These are phyloP conservation scores for Steatocranus sp. DNA, from an alignment of 2,797 vertebrate species.

Conservation along the genomic window DNA sequence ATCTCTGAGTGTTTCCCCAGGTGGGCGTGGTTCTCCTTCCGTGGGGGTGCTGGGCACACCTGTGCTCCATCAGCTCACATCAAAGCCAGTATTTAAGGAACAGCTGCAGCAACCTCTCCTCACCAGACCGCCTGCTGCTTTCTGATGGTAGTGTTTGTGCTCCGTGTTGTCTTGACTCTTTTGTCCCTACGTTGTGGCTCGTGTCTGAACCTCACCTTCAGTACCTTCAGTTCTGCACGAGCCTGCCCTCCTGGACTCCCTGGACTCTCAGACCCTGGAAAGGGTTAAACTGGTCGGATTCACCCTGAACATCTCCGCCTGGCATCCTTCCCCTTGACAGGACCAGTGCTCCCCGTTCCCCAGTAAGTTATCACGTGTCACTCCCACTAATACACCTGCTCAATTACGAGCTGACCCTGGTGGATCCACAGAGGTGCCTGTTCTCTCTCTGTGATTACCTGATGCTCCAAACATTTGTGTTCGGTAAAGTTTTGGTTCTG, in stretches of 20 bases:
- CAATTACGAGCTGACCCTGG: neutral
- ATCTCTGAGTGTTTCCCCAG: neutral
- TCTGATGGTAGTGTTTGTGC: neutral
- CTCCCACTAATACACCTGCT: neutral
- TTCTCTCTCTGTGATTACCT: neutral
- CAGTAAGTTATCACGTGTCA: neutral
- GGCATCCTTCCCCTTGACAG: neutral
- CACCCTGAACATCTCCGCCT: accelerated
- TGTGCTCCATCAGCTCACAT: neutral
- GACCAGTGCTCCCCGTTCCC: neutral
- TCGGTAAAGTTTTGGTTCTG: neutral
- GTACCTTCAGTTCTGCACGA: neutral
- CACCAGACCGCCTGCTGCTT: neutral
- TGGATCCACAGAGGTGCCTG: neutral
- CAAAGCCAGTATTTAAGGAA: neutral
- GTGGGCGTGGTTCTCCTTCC: neutral
- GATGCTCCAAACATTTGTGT: neutral
- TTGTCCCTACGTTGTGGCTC: accelerated
- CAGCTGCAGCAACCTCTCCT: neutral
- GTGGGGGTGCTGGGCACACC: neutral
- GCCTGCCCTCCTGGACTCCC: neutral
- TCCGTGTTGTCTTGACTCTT: accelerated
- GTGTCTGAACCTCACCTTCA: neutral
- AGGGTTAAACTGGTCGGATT: accelerated
- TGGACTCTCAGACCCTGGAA: neutral